Percentiles rank a stretch among this genome's conserved stretches.
Evolutionary conservation across 2,888 invertebrate genomes (phyloP).

Genomic region (Rhodophaea formosa): DNA sequence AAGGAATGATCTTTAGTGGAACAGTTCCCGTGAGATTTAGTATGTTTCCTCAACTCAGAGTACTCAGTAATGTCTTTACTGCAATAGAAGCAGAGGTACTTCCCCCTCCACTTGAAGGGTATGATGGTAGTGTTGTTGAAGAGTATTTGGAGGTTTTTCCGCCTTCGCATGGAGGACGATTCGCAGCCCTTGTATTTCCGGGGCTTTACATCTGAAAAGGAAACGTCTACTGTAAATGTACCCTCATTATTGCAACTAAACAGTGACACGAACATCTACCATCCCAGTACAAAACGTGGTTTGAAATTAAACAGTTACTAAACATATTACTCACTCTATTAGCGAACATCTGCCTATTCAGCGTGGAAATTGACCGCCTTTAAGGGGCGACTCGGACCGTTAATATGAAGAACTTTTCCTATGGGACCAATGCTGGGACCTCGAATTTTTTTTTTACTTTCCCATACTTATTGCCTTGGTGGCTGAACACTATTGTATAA

Average conservation of each 20-base stretch:
- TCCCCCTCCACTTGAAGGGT: slow-evolving; percentile 76
- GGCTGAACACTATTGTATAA: too few relatives aligned
- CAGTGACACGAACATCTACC: slow-evolving; percentile 20
- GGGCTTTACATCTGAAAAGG: slow-evolving; percentile 67
- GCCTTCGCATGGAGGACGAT: slow-evolving; percentile 67
- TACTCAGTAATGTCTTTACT: slow-evolving; percentile 64
- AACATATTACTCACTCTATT: too few relatives aligned
- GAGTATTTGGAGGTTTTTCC: slow-evolving; percentile 65
- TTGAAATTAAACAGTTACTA: too few relatives aligned
- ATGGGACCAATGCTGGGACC: too few relatives aligned
- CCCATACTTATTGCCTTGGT: too few relatives aligned
- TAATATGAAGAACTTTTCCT: too few relatives aligned
- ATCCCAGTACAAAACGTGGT: too few relatives aligned
- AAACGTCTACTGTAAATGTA: slow-evolving; percentile 73
- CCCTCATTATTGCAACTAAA: slow-evolving; percentile 42
- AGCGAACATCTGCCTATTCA: too few relatives aligned
- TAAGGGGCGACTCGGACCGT: too few relatives aligned
- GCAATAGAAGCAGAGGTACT: slow-evolving; percentile 72
- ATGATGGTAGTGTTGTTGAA: slow-evolving; percentile 72
- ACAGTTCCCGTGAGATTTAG: slow-evolving; percentile 62
- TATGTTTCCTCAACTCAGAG: slow-evolving; percentile 58
- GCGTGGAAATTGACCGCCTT: too few relatives aligned
- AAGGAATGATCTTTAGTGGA: slow-evolving; percentile 65
- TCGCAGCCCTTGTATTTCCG: slow-evolving; percentile 61
- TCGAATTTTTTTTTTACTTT: too few relatives aligned